Conservation (phyloP, 1,140 invertebrate species). For the Eupristina koningsbergeri region DNA sequence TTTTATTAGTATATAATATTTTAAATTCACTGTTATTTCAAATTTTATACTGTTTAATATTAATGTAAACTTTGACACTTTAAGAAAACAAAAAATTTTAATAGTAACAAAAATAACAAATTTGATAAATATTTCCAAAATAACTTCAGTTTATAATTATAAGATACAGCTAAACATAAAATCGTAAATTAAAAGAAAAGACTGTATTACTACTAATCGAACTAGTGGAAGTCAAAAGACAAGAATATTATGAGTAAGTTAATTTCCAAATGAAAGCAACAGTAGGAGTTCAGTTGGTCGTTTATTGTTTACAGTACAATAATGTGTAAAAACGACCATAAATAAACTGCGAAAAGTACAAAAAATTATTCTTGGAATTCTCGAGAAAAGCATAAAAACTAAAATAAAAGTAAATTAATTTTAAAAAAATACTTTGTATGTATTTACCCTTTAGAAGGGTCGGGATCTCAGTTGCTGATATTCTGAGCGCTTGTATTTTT, state of each 20-base stretch:
- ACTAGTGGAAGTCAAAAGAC: constrained; percentile 42
- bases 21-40: constrained; percentile 25
- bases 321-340: constrained; percentile 25
- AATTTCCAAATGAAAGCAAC: constrained; percentile 43
- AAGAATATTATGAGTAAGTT: constrained; percentile 39
- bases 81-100: constrained; percentile 25
- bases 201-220: constrained; percentile 48
- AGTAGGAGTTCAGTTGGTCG: constrained; percentile 24
- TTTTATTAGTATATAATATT: constrained; percentile 30
- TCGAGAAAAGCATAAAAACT: constrained; percentile 52
- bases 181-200: constrained; percentile 43
- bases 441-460: constrained; percentile 54
- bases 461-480: constrained; percentile 45
- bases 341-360: constrained; percentile 60
- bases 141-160: constrained; percentile 39
- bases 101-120: constrained; percentile 28
- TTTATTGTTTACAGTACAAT: constrained; percentile 24
- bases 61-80: constrained; percentile 36
- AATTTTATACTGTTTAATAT: constrained; percentile 40
- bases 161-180: constrained; percentile 31
- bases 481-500: constrained; percentile 50
- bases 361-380: constrained; percentile 55
- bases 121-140: constrained; percentile 40
- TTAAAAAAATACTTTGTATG: constrained; percentile 51
- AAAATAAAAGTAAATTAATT: constrained; percentile 29